Conservation (phyloP, 2,888 invertebrate genomes). For the Elegia similella region DNA sequence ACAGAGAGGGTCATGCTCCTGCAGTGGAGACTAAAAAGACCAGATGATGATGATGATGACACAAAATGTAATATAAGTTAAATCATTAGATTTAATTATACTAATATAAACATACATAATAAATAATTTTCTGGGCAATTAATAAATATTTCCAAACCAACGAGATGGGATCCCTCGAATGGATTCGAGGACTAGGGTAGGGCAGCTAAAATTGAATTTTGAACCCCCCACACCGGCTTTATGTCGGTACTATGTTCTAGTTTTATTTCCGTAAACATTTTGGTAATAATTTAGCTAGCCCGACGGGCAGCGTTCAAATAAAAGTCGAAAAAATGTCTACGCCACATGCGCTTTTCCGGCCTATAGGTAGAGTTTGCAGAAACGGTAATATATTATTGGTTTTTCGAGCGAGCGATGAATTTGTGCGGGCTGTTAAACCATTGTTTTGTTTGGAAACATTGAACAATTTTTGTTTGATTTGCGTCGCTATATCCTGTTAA, state of each 20-base stretch:
- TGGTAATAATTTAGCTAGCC: conserved; percentile 47
- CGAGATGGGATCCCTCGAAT: conserved; percentile 5
- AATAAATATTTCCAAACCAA: neutral
- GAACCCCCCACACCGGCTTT: conserved; percentile 36
- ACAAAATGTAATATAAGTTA: too few species aligned
- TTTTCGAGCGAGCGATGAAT: conserved; percentile 1
- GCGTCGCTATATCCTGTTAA: neutral
- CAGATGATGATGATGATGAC: too few species aligned
- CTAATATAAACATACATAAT: too few species aligned
- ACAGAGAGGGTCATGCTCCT: too few species aligned
- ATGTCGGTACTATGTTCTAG: conserved; percentile 30
- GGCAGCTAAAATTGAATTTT: conserved; percentile 40
- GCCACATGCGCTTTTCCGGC: conserved; percentile 33
- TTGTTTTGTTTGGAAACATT: conserved; percentile 25
- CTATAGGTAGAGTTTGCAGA: conserved; percentile 21
- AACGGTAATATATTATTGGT: conserved; percentile 6
- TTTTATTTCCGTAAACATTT: conserved; percentile 41
- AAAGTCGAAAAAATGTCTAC: conserved; percentile 38
- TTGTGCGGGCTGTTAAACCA: neutral
- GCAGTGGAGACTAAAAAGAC: too few species aligned
- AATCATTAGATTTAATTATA: too few species aligned
- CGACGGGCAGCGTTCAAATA: conserved; percentile 35
- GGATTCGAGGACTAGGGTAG: conserved; percentile 23
- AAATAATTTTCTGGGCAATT: too few species aligned
- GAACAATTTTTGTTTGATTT: neutral